Base-by-base conservation (phyloP, 2,797 vertebrate genomes). In the Esox masquinongy region DNA sequence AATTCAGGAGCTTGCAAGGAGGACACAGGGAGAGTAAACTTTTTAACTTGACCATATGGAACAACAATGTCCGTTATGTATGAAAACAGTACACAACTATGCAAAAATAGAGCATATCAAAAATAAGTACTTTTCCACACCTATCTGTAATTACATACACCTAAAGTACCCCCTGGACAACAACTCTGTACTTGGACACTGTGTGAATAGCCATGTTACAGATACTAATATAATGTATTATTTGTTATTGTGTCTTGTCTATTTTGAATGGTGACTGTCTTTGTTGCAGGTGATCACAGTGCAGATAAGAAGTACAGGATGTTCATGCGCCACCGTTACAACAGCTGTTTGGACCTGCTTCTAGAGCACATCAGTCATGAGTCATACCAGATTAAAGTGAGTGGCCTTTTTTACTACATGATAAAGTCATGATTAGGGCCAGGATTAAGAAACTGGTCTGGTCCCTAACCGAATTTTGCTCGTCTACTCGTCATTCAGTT, bases 321-420 rank as follows among this genome's bases (percentile, higher is more conserved):
- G 0, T 99, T 97, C 93, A 95, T 98, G 94, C 89, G 97, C 51
- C 95, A 99, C 74, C 94, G 97, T 0, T 99, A 99, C 86, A 89
- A 88, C 36, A 94, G 92, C 77, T 97, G 96, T 53, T 89, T 95
- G 80, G 87, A 84, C 66, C 84, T 91, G 36, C 81, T 99, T 66
- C 87, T 89, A 0, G 96, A 97, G 50, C 94, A 95, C 73, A 87
- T 99, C 77, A 77, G 73, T 0, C 94, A 96, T 11, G 83, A 89
- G 0, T 81, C 86, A 1, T 93, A 94, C 68, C 85, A 72, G 39
- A 89, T 99, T 68, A 94, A 94, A 93, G 98, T 98, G 47, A 91
- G 94, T 19, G 6, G 67, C 51, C 19, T 47, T 7, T 59, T 31
- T 19, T 14, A 4, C 36, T 12, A 56, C 51, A 19, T 6, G 1